phyloP scores from a whole-genome alignment of 2,888 invertebrate species.

The Drepana falcataria region DNA sequence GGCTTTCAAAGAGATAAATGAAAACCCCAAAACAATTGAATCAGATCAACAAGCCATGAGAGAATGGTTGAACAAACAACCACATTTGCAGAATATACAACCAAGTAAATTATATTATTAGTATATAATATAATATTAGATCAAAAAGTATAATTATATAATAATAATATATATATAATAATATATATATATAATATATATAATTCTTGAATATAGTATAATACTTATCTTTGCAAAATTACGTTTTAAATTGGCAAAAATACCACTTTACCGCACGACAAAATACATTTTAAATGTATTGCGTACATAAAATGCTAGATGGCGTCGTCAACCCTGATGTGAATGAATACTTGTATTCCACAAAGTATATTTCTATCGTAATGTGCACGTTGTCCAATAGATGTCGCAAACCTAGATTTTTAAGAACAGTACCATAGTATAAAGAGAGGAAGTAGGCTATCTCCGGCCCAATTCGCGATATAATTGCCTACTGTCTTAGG shows the following conservation, averaged over 20 bases:
- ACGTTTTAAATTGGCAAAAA: too few relatives aligned
- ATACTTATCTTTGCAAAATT: too few relatives aligned
- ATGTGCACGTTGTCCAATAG: background rate
- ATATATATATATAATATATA: too few relatives aligned
- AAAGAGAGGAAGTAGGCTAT: too few relatives aligned
- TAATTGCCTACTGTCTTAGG: too few relatives aligned
- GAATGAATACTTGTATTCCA: background rate
- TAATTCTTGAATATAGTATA: too few relatives aligned
- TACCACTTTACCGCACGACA: too few relatives aligned
- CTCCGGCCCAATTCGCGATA: too few relatives aligned
- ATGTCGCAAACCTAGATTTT: background rate
- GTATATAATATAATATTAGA: too few relatives aligned
- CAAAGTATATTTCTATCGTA: background rate
- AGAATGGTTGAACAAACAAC: conserved; percentile 73
- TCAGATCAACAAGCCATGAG: conserved; percentile 56
- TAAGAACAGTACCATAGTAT: background rate
- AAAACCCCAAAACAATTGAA: conserved; percentile 50
- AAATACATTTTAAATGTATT: background rate
- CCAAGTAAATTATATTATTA: conserved; percentile 46
- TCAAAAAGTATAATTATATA: too few relatives aligned
- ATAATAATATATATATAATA: too few relatives aligned
- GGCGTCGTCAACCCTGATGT: background rate
- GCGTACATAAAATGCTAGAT: background rate
- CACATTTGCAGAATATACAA: conserved; percentile 59
- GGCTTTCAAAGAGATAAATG: conserved; percentile 69